Percentiles rank a stretch among this genome's conserved stretches.
Evolutionary conservation across 2,888 invertebrate species (phyloP).

Genomic region (Margaritifera margaritifera): DNA sequence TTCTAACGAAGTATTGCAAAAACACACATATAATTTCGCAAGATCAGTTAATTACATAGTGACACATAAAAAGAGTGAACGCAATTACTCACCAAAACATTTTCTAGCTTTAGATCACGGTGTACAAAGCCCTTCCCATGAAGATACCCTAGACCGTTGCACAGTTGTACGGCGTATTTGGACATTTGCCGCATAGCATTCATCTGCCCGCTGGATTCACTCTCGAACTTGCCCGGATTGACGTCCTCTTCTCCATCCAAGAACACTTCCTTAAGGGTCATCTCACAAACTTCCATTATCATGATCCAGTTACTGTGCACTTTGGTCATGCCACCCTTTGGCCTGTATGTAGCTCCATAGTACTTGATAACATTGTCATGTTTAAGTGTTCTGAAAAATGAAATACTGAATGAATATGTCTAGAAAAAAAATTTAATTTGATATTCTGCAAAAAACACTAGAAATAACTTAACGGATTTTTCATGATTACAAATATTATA

Average conservation of each 20-base stretch:
- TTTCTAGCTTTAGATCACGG: slow-evolving; percentile 66
- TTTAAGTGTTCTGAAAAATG: slow-evolving; percentile 50
- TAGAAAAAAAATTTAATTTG: too few species aligned
- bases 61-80: too few species aligned
- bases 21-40: too few species aligned
- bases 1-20: too few species aligned
- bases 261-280: slow-evolving; percentile 54
- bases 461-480: too few species aligned
- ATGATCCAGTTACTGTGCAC: slow-evolving; percentile 55
- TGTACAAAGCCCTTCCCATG: slow-evolving; percentile 61
- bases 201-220: slow-evolving; percentile 13
- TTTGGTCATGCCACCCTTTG: slow-evolving; percentile 34
- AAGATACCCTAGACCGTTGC: slow-evolving; percentile 54
- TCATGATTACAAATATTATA: too few species aligned
- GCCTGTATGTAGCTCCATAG: slow-evolving; percentile 52
- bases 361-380: slow-evolving; percentile 61
- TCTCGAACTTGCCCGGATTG: slow-evolving; percentile 33
- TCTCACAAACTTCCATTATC: slow-evolving; percentile 60
- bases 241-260: slow-evolving; percentile 21
- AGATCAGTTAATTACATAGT: too few species aligned
- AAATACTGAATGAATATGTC: too few species aligned
- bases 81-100: slow-evolving; percentile 56
- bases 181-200: slow-evolving; percentile 49
- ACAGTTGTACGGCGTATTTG: slow-evolving; percentile 45
- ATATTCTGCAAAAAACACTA: too few species aligned